Base-by-base conservation (phyloP, 2,888 invertebrate species). In the Aradus depressus region DNA sequence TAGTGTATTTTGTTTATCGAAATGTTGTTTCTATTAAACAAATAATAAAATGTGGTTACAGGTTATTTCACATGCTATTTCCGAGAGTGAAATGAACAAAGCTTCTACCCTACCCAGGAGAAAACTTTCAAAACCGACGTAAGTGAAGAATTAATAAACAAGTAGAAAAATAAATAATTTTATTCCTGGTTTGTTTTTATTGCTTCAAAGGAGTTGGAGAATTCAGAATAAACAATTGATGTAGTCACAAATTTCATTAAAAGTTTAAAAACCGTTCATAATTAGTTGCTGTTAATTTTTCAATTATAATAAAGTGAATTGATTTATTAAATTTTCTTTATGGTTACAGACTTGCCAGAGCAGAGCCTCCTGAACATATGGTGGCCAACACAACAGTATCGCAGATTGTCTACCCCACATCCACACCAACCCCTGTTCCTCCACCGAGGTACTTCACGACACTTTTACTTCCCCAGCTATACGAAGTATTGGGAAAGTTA, bases 51-150 rank as follows among this genome's bases (percentile, higher is more conserved):
- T 31, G 35, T 45, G 23, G 52, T 34, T 58, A 22, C 31, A 61
- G 60, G 58, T 60, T 39, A 59, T 60, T 44, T 51, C 59, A n/a
- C 55, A 57, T 53, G 59, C 59, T 2, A 59, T 61, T 19, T 43
- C 58, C 16, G 58, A 54, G 41, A 58, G 59, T 45, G 54, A 47
- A n/a, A 55, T 49, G 32, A 58, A 54, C 34, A 62, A 58, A 49
- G 59, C 60, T 28, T 53, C 60, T 5, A 59, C 58, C 8, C 52
- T 62, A 38, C 61, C 61, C 1, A 54, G 60, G 39, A 59, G 62
- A 22, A 60, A 58, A 56, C 57, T 59, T 12, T 62, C 62, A 12
- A 57, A 50, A 19, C 43, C 54, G 38, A 21, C 43, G 60, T 50
- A 39, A 50, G 53, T 50, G 32, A n/a, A n/a, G n/a, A n/a, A n/a